These are phyloP conservation scores for Tetramorium alpestre DNA, from an alignment of 1,140 invertebrate genomes.

Conservation along the genomic window DNA sequence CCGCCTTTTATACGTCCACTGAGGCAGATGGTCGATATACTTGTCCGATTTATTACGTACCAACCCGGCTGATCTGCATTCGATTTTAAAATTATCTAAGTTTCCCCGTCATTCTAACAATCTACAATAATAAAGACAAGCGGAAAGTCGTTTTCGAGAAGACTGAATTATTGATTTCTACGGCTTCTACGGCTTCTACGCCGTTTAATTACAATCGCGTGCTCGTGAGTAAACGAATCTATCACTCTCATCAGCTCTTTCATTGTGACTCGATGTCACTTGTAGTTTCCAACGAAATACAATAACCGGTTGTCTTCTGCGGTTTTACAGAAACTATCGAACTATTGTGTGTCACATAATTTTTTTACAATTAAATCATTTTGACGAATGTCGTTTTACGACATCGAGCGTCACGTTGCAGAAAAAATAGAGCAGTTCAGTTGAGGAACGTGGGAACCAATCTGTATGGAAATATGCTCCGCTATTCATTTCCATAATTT, in stretches of 20 bases:
- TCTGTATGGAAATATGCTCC: constrained; percentile 57
- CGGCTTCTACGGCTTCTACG: background rate
- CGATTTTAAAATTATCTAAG: constrained; percentile 38
- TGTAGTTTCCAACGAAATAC: constrained; percentile 5
- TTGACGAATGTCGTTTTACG: background rate
- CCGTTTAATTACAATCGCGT: constrained; percentile 34
- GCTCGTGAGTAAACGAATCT: constrained; percentile 7
- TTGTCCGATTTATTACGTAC: constrained; percentile 16
- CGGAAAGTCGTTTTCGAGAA: background rate
- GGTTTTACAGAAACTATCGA: background rate
- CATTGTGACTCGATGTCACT: too few relatives aligned
- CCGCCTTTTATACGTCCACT: constrained; percentile 36
- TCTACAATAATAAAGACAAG: constrained; percentile 24
- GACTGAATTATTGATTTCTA: background rate
- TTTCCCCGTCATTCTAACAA: constrained; percentile 17
- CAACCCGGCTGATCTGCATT: constrained; percentile 26
- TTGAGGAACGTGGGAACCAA: constrained; percentile 16
- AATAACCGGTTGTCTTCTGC: background rate
- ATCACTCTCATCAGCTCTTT: constrained; percentile 6
- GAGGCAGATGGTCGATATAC: constrained; percentile 43
- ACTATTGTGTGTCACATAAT: background rate
- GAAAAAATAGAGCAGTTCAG: background rate
- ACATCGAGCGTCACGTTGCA: background rate
- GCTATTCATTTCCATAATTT: constrained; percentile 32
- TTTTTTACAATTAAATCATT: background rate